Evolutionary conservation across 2,888 invertebrate genomes (phyloP), one percentile per base, ranked within the genome.

Genomic region (Eledona agricola): DNA sequence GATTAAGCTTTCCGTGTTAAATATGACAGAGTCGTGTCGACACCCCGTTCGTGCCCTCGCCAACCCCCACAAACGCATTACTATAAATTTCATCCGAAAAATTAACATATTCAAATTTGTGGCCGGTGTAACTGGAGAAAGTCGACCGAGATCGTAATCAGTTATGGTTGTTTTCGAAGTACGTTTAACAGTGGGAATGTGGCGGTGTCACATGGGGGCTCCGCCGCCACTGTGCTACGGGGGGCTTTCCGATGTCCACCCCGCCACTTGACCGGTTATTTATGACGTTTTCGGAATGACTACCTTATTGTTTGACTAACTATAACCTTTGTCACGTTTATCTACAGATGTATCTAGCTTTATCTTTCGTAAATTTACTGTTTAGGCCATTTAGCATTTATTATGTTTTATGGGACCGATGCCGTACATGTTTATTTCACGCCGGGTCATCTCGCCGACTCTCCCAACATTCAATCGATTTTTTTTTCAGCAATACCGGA

Each of bases 241-340:
- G 66, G 70, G 70, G 68, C 64, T 62, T 59, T 61, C 56, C 66
- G 62, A 62, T 62, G 64, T 64, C 61, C 61, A 65, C 64, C 63
- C 66, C 65, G 69, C 68, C 72, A 68, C 72, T 72, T 65, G 69
- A 72, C 59, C 70, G 62, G 73, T 75, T 67, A 76, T 76, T 76
- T 76, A 76, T 75, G 70, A 69, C 68, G 62, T 71, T 71, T 70
- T 66, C 63, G 66, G 66, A 63, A 67, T 69, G 75, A 74, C 75
- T 75, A 74, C 74, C 72, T 74, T 72, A 75, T 76, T 76, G 75
- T 76, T 75, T 74, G 75, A 72, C 72, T 72, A 73, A 75, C 75
- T 73, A 74, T 73, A 73, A 72, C 73, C 73, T 76, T 73, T 74
- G 74, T 75, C 74, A 75, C 70, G 68, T 63, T 72, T 76, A 76